These are phyloP conservation scores for Mamestra configurata DNA, from an alignment of 1,140 invertebrate species.

Conservation along the genomic window DNA sequence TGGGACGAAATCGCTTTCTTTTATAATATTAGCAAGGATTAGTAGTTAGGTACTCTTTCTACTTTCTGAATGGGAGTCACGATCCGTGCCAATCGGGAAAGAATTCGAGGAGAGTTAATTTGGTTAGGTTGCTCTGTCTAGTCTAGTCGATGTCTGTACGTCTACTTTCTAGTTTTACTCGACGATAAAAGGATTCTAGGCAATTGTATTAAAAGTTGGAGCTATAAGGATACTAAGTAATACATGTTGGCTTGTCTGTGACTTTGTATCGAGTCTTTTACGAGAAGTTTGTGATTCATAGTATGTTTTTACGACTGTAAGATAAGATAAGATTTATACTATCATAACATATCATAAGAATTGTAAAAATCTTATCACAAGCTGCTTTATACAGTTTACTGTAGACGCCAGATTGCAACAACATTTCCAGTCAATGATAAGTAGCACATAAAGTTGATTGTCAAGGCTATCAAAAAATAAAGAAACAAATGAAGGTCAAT, in stretches of 20 bases:
- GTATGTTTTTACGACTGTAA: background rate
- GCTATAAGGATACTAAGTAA: background rate
- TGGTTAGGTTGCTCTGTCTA: background rate
- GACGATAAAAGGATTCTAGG: background rate
- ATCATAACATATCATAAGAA: conserved; percentile 4
- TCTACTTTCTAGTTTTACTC: background rate
- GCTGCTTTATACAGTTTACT: conserved; percentile 16
- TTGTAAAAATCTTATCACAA: conserved; percentile 24
- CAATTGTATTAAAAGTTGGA: background rate
- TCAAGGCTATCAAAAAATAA: conserved; percentile 3
- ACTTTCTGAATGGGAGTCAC: background rate
- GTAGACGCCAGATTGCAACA: conserved; percentile 15
- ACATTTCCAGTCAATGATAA: conserved; percentile 4
- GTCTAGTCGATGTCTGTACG: background rate
- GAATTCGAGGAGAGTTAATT: background rate
- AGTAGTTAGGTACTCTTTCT: background rate
- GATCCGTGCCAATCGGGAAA: background rate
- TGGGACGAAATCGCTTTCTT: background rate
- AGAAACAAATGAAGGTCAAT: background rate
- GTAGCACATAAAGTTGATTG: background rate
- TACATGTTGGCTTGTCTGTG: no score
- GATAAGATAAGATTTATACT: conserved; percentile 14
- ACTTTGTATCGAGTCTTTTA: background rate
- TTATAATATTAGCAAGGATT: conserved; percentile 3
- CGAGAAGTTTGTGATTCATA: background rate